Evolutionary conservation across 2,113 vertebrate species (phyloP), one percentile per base, ranked within the genome.

Genomic region (Xiphorhynchus elegans): DNA sequence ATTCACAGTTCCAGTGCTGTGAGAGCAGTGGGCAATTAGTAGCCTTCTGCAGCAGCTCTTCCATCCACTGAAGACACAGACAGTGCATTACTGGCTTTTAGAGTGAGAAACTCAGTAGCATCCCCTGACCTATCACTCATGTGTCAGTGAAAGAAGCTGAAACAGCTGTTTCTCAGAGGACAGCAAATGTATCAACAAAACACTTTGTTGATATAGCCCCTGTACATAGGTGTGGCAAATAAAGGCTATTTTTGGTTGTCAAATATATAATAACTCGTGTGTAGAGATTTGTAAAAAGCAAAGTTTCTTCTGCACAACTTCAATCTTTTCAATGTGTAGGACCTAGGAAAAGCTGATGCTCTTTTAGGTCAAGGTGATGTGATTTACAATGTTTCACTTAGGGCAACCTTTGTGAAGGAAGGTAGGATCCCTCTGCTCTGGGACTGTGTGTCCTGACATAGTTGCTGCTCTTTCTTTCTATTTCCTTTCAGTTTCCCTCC

Each of bases 31-130:
- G 91, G 56, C 67, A 90, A 93, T 84, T 91, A 94, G 53, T 33
- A 60, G 53, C 53, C 40, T 87, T 70, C 89, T 73, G 55, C 72
- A 90, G 89, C 92, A 96, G 74, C 75, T 88, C 83, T 46, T 94
- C 40, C 84, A 29, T 50, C 85, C 55, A 20, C 85, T 35, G 56
- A 67, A 70, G 85, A 49, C 55, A 40, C 29, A 15, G 35, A 11
- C 49, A 72, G 47, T 93, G 82, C 74, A 87, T 97, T 90, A 95
- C 58, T 72, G 56, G 84, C 87, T 96, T 91, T 97, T 78, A 96
- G 76, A 86, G 88, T 78, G 64, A 64, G 47, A 82, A 95, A 93
- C 47, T 55, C 68, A 33, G 59, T 50, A 40, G 20, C 47, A 60
- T 52, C 75, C 87, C 89, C 85, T 95, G 62, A 68, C 91, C 82